Percentiles rank a stretch among this genome's conserved stretches.
These are phyloP conservation scores for zebrafish (Danio rerio) DNA, from an alignment of 2,113 vertebrate genomes.

Conservation along the genomic window GRCz12tu NC_133184.1:30023501-30024000, in stretches of 20 bases:
- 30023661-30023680: constrained; percentile 31
- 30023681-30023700: constrained; percentile 52
- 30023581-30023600: constrained; percentile 28
- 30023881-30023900: not conserved
- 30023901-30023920: not conserved
- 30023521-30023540: not conserved
- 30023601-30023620: constrained; percentile 39
- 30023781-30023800: constrained; percentile 29
- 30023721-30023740: constrained; percentile 60
- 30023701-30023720: constrained; percentile 41
- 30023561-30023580: constrained; percentile 33
- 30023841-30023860: not conserved
- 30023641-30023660: constrained; percentile 63
- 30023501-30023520: not conserved
- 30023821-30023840: constrained; percentile 66
- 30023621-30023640: constrained; percentile 49
- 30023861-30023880: not conserved
- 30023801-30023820: constrained; percentile 43
- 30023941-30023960: not conserved
- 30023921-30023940: not conserved
- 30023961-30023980: too few relatives aligned
- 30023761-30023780: constrained; percentile 49
- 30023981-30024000: too few relatives aligned
- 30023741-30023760: constrained; percentile 65
- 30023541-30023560: constrained; percentile 20